Conservation (phyloP, 2,113 vertebrate genomes). For the Neodontobutis hainanensis region DNA sequence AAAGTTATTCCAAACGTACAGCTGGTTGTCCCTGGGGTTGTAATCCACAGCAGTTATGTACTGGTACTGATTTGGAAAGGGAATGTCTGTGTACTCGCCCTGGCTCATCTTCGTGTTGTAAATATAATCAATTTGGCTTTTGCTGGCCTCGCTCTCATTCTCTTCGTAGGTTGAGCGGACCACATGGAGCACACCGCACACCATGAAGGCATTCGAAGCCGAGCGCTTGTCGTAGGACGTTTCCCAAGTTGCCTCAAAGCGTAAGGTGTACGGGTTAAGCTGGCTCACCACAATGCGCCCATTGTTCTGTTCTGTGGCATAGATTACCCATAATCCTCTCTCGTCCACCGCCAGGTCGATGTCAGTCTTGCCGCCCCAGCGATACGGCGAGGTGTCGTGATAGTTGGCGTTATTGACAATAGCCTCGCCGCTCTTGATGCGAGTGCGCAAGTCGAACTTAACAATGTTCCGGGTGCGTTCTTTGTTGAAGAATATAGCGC, state of each 20-base stretch:
- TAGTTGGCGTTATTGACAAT: constrained; percentile 98
- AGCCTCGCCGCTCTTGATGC: constrained; percentile 98
- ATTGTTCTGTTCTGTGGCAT: constrained; percentile 97
- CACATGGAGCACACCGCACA: constrained; percentile 95
- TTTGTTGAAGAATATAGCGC: constrained; percentile 98
- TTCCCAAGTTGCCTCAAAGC: constrained; percentile 96
- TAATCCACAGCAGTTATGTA: constrained; percentile 99
- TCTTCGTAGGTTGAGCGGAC: constrained; percentile 96
- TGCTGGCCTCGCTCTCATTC: constrained; percentile 91
- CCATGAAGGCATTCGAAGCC: constrained; percentile 97
- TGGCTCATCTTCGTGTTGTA: constrained; percentile 92
- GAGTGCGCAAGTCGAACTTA: constrained; percentile 96
- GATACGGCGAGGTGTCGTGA: constrained; percentile 96
- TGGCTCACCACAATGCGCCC: constrained; percentile 97
- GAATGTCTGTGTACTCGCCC: constrained; percentile 89
- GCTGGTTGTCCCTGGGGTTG: constrained; percentile 96
- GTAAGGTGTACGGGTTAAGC: constrained; percentile 95
- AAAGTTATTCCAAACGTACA: constrained; percentile 99
- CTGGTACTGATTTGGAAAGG: constrained; percentile 97
- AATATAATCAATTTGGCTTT: constrained; percentile 92
- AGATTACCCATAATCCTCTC: constrained; percentile 96
- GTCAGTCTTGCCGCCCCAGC: constrained; percentile 98
- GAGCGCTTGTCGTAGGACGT: constrained; percentile 95
- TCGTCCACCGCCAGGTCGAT: constrained; percentile 97
- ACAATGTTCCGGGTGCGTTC: constrained; percentile 97